Conservation (phyloP, 2,888 invertebrate genomes). For the Tethea ocularis region DNA sequence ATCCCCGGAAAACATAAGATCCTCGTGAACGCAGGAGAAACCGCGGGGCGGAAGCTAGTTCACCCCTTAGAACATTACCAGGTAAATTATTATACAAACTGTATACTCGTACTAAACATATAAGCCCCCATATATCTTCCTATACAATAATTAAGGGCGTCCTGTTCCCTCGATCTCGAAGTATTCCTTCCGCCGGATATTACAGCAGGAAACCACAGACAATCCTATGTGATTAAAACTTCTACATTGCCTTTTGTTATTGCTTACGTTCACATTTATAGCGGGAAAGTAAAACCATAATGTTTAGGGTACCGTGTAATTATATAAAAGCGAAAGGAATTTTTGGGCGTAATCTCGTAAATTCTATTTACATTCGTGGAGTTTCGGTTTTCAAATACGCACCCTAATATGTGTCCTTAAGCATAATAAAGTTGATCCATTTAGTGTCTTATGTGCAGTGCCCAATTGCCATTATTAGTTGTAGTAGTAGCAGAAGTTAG, state of each 20-base stretch:
- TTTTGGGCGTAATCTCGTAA: background rate
- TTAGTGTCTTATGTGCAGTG: no score
- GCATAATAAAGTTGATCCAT: no score
- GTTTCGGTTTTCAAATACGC: background rate
- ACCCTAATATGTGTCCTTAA: background rate
- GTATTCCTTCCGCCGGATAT: slow-evolving; percentile 15
- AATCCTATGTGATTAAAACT: slow-evolving; percentile 14
- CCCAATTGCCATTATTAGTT: no score
- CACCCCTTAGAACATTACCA: no score
- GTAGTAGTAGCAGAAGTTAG: no score
- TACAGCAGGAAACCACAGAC: slow-evolving; percentile 16
- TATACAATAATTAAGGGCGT: slow-evolving; percentile 19
- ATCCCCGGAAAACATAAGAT: no score
- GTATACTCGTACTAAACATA: background rate
- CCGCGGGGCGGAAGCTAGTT: no score
- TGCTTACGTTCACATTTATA: background rate
- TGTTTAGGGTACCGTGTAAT: background rate
- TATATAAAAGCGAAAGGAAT: background rate
- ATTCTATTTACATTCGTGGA: background rate
- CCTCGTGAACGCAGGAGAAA: no score
- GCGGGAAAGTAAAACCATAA: background rate
- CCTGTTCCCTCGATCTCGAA: slow-evolving; percentile 14
- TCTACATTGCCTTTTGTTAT: slow-evolving; percentile 7
- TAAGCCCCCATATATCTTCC: background rate
- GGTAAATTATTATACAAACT: background rate